These are phyloP conservation scores for Ptilonorhynchus violaceus DNA, from an alignment of 2,113 vertebrate species.

Conservation along the genomic window DNA sequence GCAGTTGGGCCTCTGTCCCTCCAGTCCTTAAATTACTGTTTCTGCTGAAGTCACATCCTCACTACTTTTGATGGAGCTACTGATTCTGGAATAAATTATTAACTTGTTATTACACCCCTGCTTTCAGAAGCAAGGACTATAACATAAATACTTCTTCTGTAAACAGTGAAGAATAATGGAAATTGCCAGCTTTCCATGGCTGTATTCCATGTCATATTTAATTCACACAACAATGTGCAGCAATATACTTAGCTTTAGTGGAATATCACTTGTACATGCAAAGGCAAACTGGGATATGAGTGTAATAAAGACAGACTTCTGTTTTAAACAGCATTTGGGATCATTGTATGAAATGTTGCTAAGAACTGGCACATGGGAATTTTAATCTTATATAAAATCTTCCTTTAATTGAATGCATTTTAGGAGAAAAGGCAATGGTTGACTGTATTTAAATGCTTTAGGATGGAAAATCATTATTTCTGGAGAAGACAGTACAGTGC, in stretches of 20 bases:
- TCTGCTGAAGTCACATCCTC: not conserved
- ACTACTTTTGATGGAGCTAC: not conserved
- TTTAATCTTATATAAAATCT: not conserved
- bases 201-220: not conserved
- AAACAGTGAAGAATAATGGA: not conserved
- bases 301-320: not conserved
- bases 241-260: not conserved
- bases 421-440: not conserved
- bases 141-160: not conserved
- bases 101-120: not conserved
- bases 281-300: not conserved
- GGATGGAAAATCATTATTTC: not conserved
- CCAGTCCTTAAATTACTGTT: not conserved
- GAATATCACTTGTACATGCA: not conserved
- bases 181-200: not conserved
- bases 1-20: not conserved
- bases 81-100: not conserved
- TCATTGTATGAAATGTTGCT: not conserved
- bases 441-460: not conserved
- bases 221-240: not conserved
- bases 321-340: not conserved
- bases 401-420: not conserved
- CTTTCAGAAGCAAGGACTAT: not conserved
- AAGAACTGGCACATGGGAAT: not conserved
- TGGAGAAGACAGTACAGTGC: not conserved